A percentile compares a stretch with the other conserved stretches of the same genome.
phyloP scores from a whole-genome alignment of 1,140 invertebrate genomes.

The Drosophila parvula region DNA sequence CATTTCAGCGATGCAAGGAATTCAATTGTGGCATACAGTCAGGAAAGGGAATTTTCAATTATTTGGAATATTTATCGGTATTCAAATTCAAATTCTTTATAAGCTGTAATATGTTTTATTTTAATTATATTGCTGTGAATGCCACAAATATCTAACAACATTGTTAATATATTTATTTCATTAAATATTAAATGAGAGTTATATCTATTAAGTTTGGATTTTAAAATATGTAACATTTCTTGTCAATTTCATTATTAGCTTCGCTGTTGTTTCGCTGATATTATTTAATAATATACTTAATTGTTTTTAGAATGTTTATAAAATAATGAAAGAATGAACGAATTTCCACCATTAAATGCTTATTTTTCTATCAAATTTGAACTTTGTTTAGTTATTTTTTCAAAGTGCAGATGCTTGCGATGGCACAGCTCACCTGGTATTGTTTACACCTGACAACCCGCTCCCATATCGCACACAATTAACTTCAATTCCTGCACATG shows the following conservation, averaged over 20 bases:
- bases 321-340: too few relatives aligned
- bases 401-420: conserved; percentile 10
- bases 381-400: neutral
- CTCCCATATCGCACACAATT: conserved; percentile 12
- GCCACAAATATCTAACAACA: neutral
- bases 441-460: conserved; percentile 3
- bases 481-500: conserved; percentile 19
- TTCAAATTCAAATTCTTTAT: neutral
- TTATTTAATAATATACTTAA: neutral
- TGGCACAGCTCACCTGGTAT: neutral
- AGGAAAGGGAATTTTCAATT: neutral
- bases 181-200: neutral
- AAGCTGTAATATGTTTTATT: too few relatives aligned
- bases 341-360: too few relatives aligned
- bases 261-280: neutral
- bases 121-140: neutral
- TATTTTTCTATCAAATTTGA: neutral
- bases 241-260: too few relatives aligned
- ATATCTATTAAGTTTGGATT: neutral
- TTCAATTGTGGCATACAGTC: conserved; percentile 1
- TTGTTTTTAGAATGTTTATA: neutral
- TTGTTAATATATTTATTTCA: too few relatives aligned
- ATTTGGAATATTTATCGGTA: neutral
- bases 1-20: conserved; percentile 1
- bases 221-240: neutral